Evolutionary conservation across 2,113 vertebrate genomes (phyloP).

Genomic region (Nibea albiflora): DNA sequence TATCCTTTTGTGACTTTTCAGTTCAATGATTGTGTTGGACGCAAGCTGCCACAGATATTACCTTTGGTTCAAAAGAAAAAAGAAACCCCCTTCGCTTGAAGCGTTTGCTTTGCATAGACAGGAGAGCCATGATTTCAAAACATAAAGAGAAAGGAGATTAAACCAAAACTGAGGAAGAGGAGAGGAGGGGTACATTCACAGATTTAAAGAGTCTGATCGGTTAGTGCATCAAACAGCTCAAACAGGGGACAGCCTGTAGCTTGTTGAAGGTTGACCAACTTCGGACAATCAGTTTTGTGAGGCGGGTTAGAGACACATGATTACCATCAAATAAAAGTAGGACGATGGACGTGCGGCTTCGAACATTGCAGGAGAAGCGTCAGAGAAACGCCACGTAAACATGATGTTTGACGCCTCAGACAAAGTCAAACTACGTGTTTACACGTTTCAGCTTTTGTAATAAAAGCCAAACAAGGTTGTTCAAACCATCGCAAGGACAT

Average conservation of each 20-base stretch:
- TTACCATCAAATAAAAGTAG: not conserved
- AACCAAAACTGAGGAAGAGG: not conserved
- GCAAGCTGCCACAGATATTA: slow-evolving; percentile 79
- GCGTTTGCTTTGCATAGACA: slow-evolving; percentile 73
- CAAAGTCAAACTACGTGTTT: not conserved
- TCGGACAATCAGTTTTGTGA: slow-evolving; percentile 27
- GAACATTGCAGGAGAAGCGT: not conserved
- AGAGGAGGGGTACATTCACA: slow-evolving; percentile 65
- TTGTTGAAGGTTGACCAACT: slow-evolving; percentile 17
- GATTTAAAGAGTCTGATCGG: slow-evolving; percentile 35
- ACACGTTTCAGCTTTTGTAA: not conserved
- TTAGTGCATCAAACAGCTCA: slow-evolving; percentile 49
- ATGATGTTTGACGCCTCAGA: too few species aligned
- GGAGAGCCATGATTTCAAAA: slow-evolving; percentile 26
- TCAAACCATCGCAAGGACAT: slow-evolving; percentile 12
- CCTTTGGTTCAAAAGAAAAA: slow-evolving; percentile 78
- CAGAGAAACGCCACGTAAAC: not conserved
- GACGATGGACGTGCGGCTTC: not conserved
- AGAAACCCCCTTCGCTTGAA: slow-evolving; percentile 45
- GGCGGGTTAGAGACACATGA: not conserved
- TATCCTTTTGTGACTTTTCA: slow-evolving; percentile 52
- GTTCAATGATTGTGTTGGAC: slow-evolving; percentile 79
- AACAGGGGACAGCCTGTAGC: slow-evolving; percentile 36
- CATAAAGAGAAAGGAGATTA: not conserved
- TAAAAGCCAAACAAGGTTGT: not conserved